Percentiles rank a stretch among this genome's conserved stretches.
These are phyloP conservation scores for Ennomos quercinarius DNA, from an alignment of 2,888 invertebrate species.

Conservation along the genomic window DNA sequence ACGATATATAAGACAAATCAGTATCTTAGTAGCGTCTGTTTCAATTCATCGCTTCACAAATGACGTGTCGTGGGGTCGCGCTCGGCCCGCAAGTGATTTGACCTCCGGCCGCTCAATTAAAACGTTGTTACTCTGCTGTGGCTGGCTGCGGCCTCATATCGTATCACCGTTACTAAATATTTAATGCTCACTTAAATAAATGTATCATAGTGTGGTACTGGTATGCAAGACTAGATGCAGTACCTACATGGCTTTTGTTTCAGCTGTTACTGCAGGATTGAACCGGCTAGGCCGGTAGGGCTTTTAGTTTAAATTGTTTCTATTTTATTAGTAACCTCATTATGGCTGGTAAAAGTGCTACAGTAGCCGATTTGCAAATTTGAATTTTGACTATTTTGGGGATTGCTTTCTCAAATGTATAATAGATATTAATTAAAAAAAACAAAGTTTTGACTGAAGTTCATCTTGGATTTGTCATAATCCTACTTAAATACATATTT, in stretches of 20 bases:
- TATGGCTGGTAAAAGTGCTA: too few species aligned
- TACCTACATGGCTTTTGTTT: not conserved
- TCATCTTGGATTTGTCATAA: too few species aligned
- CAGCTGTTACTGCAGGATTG: too few species aligned
- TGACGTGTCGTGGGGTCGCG: conserved; percentile 49
- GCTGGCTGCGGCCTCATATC: conserved; percentile 55
- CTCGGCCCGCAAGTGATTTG: conserved; percentile 77
- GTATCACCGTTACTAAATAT: conserved; percentile 46
- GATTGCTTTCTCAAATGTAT: too few species aligned
- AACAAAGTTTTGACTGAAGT: too few species aligned
- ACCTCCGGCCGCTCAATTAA: conserved; percentile 82
- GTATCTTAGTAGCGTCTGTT: conserved; percentile 15
- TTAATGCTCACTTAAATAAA: conserved; percentile 30
- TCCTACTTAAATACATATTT: too few species aligned
- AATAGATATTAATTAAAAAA: too few species aligned
- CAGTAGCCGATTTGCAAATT: too few species aligned
- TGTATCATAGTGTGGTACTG: conserved; percentile 3
- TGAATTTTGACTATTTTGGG: too few species aligned
- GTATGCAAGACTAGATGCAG: not conserved
- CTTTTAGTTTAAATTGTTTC: too few species aligned
- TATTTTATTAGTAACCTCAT: too few species aligned
- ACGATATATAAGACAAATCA: conserved; percentile 11
- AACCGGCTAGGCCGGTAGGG: too few species aligned
- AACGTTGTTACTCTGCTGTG: conserved; percentile 62
- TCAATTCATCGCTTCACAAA: conserved; percentile 21